Evolutionary conservation across 1,140 invertebrate genomes (phyloP).

Genomic region (Bilobella aurantiaca): DNA sequence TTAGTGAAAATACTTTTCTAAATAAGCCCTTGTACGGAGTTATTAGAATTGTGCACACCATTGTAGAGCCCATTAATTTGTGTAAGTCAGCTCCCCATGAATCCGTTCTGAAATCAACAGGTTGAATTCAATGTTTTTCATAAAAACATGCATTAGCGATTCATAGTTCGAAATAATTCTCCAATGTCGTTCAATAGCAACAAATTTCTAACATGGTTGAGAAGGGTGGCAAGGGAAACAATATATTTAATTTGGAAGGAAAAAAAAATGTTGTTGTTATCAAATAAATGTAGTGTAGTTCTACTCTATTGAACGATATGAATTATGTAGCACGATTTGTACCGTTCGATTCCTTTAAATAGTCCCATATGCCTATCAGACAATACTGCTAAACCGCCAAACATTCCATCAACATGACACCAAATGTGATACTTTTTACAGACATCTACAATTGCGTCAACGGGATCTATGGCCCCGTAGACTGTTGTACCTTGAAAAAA

Average conservation of each 20-base stretch:
- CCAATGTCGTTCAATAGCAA: no score
- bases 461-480: conserved; percentile 13
- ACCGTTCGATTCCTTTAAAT: neutral
- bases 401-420: conserved; percentile 10
- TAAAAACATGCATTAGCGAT: no score
- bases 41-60: neutral
- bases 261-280: no score
- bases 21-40: neutral
- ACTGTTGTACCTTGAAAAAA: conserved; percentile 12
- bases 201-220: no score
- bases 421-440: conserved; percentile 9
- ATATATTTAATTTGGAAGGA: no score
- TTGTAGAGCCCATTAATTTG: neutral
- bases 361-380: neutral
- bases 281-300: no score
- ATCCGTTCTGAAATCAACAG: neutral
- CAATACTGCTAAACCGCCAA: neutral
- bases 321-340: no score
- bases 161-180: no score
- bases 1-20: neutral
- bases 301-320: no score
- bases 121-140: no score
- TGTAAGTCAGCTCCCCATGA: conserved; percentile 5
- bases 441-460: conserved; percentile 1
- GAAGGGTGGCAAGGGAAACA: no score